phyloP scores from a whole-genome alignment of 1,140 invertebrate genomes.

The Telenomus remus region DNA sequence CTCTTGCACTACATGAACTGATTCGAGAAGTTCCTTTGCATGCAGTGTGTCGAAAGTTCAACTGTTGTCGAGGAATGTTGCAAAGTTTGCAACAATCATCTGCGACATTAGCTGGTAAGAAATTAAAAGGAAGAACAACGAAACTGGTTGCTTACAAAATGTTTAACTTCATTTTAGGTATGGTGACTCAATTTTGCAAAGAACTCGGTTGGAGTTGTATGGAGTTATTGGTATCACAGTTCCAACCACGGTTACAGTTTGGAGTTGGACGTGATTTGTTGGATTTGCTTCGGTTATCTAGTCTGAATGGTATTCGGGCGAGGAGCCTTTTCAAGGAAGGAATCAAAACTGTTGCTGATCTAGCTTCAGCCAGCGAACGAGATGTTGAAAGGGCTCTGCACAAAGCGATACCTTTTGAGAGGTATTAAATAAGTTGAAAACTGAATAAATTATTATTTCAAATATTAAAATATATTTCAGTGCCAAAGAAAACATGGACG shows the following conservation, averaged over 20 bases:
- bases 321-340: conserved; percentile 89
- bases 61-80: conserved; percentile 89
- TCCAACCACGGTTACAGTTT: conserved; percentile 95
- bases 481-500: conserved; percentile 76
- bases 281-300: conserved; percentile 90
- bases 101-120: conserved; percentile 94
- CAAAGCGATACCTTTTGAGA: conserved; percentile 89
- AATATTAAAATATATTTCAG: too few species aligned
- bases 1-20: conserved; percentile 93
- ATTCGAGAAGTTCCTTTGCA: conserved; percentile 91
- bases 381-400: conserved; percentile 86
- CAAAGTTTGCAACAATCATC: conserved; percentile 96
- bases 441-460: too few species aligned
- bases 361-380: conserved; percentile 84
- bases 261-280: conserved; percentile 94
- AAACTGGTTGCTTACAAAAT: too few species aligned
- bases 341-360: conserved; percentile 84
- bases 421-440: conserved; percentile 66
- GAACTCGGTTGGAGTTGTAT: conserved; percentile 95
- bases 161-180: conserved; percentile 77
- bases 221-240: conserved; percentile 92
- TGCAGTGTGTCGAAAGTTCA: conserved; percentile 88
- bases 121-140: background rate
- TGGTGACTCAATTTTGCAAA: conserved; percentile 94
- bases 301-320: conserved; percentile 90